phyloP scores from a whole-genome alignment of 2,888 invertebrate species.

The Pyrochroa serraticornis region DNA sequence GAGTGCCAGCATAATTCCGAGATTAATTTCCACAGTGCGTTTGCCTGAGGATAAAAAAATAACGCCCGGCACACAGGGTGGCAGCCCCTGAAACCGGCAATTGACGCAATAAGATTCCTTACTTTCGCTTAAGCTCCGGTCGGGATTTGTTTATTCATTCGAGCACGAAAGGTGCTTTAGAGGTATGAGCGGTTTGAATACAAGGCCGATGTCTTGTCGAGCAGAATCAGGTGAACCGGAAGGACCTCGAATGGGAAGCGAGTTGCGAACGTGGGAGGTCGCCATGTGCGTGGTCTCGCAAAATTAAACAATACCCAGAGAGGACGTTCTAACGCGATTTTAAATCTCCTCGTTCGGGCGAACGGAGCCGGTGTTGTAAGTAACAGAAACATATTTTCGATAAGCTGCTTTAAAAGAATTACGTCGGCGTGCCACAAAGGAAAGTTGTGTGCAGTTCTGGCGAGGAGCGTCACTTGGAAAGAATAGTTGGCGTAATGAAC shows the following conservation, averaged over 20 bases:
- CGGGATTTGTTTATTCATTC: slow-evolving; percentile 20
- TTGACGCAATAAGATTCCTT: neutral
- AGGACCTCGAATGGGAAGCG: slow-evolving; percentile 15
- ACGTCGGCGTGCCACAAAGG: slow-evolving; percentile 32
- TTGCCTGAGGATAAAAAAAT: slow-evolving; percentile 41
- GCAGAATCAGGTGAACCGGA: slow-evolving; percentile 36
- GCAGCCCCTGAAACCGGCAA: slow-evolving; percentile 7
- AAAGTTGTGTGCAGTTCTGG: slow-evolving; percentile 40
- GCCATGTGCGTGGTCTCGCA: slow-evolving; percentile 28
- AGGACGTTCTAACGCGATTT: slow-evolving; percentile 15
- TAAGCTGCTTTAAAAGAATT: slow-evolving; percentile 53
- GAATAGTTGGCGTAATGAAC: slow-evolving; percentile 57
- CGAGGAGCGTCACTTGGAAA: slow-evolving; percentile 48
- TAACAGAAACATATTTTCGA: slow-evolving; percentile 52
- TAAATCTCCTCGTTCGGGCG: slow-evolving; percentile 16
- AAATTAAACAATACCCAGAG: slow-evolving; percentile 19
- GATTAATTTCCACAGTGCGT: slow-evolving; percentile 59
- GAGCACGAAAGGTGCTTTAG: slow-evolving; percentile 34
- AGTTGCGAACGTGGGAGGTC: slow-evolving; percentile 2
- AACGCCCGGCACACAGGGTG: slow-evolving; percentile 30
- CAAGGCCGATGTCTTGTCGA: slow-evolving; percentile 37
- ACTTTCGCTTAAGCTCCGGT: neutral
- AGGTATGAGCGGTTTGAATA: slow-evolving; percentile 38
- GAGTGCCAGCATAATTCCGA: slow-evolving; percentile 66
- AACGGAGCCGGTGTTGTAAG: slow-evolving; percentile 27